Base-by-base conservation (phyloP, 2,113 vertebrate genomes). In the Cranoglanis bouderius region DNA sequence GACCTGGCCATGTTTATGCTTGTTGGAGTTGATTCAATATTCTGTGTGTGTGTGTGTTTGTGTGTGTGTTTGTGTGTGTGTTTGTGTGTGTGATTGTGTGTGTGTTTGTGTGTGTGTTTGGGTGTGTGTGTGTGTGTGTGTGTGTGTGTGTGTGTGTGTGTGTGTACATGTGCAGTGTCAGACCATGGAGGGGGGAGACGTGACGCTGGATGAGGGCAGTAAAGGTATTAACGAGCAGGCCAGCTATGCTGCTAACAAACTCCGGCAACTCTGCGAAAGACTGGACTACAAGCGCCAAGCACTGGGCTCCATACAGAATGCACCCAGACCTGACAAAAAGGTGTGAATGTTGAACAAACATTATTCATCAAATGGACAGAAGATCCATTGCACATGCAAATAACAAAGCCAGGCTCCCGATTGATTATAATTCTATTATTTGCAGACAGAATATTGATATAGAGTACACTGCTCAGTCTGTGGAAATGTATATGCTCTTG, bases 281-380 rank as follows among this genome's bases (percentile, higher is more conserved):
- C 97, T 99, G 88, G 97, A 99, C 84, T 99, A 99, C 93, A 99
- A 99, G 93, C 97, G 96, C 35, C 98, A 99, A 92, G 98, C 98
- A 84, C 95, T 99, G 83, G 97, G 95, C 93, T 99, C 98, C 74
- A 96, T 99, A 92, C 98, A 97, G 92, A 99, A 97, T 51, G 97
- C 98, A 77, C 98, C 98, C 87, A 98, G 99, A 93, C 98, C 97
- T 1, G 97, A 99, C 95, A 99, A 97, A 93, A 99, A 99, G 97
- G 98, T 99, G 93, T 0, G 26, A 61, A 14, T 32, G 21, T 53
- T 80, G 12, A 24, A 46, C 43, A 43, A 26, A 43, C 0, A 24
- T 14, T 70, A 12, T 29, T 67, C 32, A 78, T 78, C 26, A 55
- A 53, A 32, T 16, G 16, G 8, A 81, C 49, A 81, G 49, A 55